These are phyloP conservation scores for Phaetusa simplex DNA, from an alignment of 2,113 vertebrate genomes.

Conservation along the genomic window DNA sequence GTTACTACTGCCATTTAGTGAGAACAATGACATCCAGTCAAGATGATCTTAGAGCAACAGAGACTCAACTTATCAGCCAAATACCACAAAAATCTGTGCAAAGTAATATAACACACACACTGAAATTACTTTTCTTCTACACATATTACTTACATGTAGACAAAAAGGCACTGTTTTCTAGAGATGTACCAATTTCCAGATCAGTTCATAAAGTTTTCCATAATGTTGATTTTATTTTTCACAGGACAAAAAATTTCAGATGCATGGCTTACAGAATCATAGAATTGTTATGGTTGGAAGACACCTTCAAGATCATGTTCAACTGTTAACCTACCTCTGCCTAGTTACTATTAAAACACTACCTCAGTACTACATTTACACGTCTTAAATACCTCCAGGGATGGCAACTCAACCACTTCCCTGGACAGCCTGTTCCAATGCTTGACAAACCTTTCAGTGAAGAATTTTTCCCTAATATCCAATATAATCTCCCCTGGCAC, in stretches of 20 bases:
- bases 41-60: background rate
- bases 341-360: background rate
- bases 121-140: background rate
- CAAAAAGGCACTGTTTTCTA: background rate
- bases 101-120: background rate
- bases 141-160: background rate
- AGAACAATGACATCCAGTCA: background rate
- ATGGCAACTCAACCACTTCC: background rate
- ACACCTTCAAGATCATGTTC: background rate
- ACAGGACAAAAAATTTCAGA: rapidly evolving
- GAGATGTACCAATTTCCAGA: background rate
- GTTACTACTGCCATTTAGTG: background rate
- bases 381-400: background rate
- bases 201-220: background rate
- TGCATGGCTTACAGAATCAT: background rate
- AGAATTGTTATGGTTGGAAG: background rate
- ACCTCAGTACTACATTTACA: background rate
- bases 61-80: background rate
- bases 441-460: background rate
- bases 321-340: background rate
- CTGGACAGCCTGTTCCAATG: background rate
- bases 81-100: background rate
- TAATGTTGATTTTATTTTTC: background rate
- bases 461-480: background rate
- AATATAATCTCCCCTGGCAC: background rate